Evolutionary conservation across 2,888 invertebrate genomes (phyloP), one percentile per base, ranked within the genome.

Genomic region (Hypena proboscidalis): DNA sequence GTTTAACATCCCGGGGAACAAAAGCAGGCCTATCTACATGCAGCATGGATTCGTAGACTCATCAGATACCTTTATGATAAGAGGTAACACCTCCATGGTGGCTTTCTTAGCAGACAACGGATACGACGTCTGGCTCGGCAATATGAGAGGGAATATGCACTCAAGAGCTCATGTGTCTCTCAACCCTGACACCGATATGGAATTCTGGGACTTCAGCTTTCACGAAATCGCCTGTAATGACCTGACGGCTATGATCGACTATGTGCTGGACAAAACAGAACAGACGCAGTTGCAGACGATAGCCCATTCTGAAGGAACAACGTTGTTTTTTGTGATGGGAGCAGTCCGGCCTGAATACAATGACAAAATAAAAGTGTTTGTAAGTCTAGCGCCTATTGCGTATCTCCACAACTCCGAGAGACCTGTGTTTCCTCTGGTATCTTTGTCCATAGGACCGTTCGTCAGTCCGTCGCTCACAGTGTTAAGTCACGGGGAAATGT

Each of bases 211-310:
- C 1, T 37, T 29, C 11, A 37, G 29, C 5, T 21, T 37, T 4
- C 37, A 37, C 6, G 37, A 37, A 9, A 30, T 37, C 6, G 29
- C 19, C 4, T 22, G 7, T 3, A 7, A 23, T 2, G 37, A 37
- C 14, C 3, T 37, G 3, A 14, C 37, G 4, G 29, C 50, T 13
- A 27, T 23, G 7, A 27, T 50, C 4, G 26, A 67, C 35, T 7
- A 53, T 38, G 25, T 69, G 54, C 10, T 51, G 26, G 10, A 32
- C 3, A 27, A 27, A 10, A 51, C 51, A 3, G 27, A 23, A 11
- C 19, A 25, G 10, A 25, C 11, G 2, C 15, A 35, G 10, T 11
- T 35, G 4, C 19, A 11, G 13, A 26, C 6, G 7, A 35, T 35
- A 1, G 26, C 17, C 2, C 35, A 35, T 5, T 35, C 35, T 26